phyloP scores from a whole-genome alignment of 1,140 invertebrate genomes.

The Sweltsa coloradensis region DNA sequence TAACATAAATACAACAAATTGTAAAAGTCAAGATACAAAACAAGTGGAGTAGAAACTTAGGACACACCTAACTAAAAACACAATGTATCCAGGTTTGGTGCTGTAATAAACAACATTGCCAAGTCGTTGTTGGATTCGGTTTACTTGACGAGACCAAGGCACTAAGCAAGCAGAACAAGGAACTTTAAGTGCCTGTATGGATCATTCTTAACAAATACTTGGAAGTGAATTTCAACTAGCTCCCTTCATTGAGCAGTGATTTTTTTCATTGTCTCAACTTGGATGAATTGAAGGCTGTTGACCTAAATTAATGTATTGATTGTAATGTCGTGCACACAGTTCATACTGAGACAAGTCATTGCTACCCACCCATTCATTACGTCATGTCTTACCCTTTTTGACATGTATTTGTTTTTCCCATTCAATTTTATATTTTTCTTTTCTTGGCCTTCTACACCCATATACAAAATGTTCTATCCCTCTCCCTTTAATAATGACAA shows the following conservation, averaged over 20 bases:
- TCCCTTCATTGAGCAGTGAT: no score
- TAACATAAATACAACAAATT: neutral
- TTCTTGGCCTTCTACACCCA: neutral
- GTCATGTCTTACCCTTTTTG: neutral
- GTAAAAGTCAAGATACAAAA: neutral
- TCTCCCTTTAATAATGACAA: neutral
- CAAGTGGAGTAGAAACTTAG: neutral
- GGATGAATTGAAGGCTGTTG: no score
- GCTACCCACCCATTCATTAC: neutral
- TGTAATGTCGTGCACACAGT: neutral
- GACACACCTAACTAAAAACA: neutral
- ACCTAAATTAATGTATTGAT: no score
- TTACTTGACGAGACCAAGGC: constrained; percentile 1
- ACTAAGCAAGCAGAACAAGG: neutral
- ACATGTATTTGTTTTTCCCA: neutral
- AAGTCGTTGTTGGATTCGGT: no score
- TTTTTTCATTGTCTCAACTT: no score
- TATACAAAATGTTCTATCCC: neutral
- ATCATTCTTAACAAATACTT: no score
- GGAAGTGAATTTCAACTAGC: no score
- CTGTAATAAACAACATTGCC: neutral
- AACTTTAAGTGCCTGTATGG: constrained; percentile 4
- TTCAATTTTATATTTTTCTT: neutral
- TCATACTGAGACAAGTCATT: neutral
- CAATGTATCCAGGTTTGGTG: neutral